Base-by-base conservation (phyloP, 1,140 invertebrate genomes). In the Diploscapter pachys region DNA sequence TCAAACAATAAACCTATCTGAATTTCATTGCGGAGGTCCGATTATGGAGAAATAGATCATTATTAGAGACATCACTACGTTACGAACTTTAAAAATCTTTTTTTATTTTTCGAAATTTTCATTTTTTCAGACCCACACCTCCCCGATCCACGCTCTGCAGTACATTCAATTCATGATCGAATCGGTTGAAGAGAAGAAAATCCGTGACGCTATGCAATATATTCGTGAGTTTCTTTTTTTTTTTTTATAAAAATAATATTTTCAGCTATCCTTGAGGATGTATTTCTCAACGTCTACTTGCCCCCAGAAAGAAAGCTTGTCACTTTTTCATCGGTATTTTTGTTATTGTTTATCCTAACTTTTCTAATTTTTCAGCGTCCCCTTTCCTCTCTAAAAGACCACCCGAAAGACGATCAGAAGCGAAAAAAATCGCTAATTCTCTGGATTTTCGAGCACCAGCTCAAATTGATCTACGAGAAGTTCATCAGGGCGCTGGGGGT, bases 401-500 rank as follows among this genome's bases (percentile, higher is more conserved):
- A 86, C 6, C 75, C 85, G 67, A 85, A 85, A 69, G 87, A 88
- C 71, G 81, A 81, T 61, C 82, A 86, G 50, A 81, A 82, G 3
- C 82, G 87, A 57, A 87, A 89, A 55, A 87, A 85, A 75, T 80
- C 85, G 50, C 81, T 91, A 3, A 75, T 90, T 3, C 76, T 88
- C n/a, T 91, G 87, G 88, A 90, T 91, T 79, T 96, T 91, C 88
- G 94, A 96, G 87, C 90, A 92, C 82, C 90, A 92, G 79, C 85
- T 97, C 4, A 93, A 93, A 84, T 88, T 90, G 77, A 86, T 89
- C 49, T 96, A 95, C 87, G 87, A 88, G n/a, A 87, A 88, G 82
- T 93, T 92, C 85, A 81, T 93, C 4, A 85, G 88, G 71, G 87
- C 89, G 53, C 78, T 94, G 55, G 89, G 90, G 73, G 86, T 88